Evolutionary conservation across 2,797 vertebrate genomes (phyloP), one percentile per base, ranked within the genome.

Genomic region (Trematomus bernacchii): DNA sequence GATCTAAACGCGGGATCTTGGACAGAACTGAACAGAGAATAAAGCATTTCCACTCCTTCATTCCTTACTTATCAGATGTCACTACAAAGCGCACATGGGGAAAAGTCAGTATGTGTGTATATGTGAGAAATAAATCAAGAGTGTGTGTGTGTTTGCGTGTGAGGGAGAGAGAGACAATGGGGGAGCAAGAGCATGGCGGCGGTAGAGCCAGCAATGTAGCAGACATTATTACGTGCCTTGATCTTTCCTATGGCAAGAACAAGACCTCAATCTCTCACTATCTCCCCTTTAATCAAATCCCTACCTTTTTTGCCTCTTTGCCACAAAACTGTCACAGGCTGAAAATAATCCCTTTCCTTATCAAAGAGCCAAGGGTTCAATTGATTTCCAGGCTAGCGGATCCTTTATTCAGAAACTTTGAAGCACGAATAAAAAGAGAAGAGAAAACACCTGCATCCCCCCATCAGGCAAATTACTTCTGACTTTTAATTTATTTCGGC

Each of bases 401-500:
- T 93, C 96, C 95, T 85, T 87, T 89, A 89, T 85, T 96, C 94
- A 88, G 93, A 95, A 95, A 94, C 91, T 93, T 93, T 88, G 84
- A 93, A 83, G 87, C 82, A 83, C 50, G 82, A 76, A 85, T 27
- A 71, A 76, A 40, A 5, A 61, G 63, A 89, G 89, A 94, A 59
- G 83, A 81, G 85, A 95, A 95, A 95, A 95, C 96, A 97, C 96
- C 96, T 97, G 96, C 95, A 96, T 93, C 94, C 86, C 94, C 96
- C 96, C 94, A 89, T 99, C 98, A 99, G 95, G 95, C 96, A 99
- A 99, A 99, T 99, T 97, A 98, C 95, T 98, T 98, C 96, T 99
- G 98, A 99, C 98, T 99, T 99, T 98, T 99, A 99, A 99, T 99
- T 99, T 99, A 99, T 99, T 99, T 99, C 96, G 93, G 95, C 91